Evolutionary conservation across 2,888 invertebrate species (phyloP), one percentile per base, ranked within the genome.

Genomic region (Brachynemurus nebulosus): DNA sequence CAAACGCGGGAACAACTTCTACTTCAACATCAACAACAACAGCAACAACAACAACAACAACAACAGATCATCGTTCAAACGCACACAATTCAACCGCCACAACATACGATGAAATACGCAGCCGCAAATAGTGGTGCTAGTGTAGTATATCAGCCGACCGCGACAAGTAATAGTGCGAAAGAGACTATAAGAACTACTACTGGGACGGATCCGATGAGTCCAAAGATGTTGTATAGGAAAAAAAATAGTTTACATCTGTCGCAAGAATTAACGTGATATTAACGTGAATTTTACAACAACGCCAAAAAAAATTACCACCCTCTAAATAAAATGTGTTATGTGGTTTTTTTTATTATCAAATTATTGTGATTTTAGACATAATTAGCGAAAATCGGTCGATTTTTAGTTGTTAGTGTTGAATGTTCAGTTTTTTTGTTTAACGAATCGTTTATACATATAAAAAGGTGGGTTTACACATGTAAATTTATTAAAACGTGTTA

Each of bases 1-100:
- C 58, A 60, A 42, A 55, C 54, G 4, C 53, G 60, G 49, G 61
- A 62, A 48, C 62, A 62, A 48, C 54, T 57, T 43, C 47, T 60
- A 44, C 52, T 56, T 1, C 58, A 57, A 44, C 56, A 58, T 41
- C 60, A 59, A 46, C 27, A 37, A 11, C 25, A 37, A n/a, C 34
- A 34, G 20, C 34, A 34, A 19, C 17, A 34, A 17, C 27, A 16
- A 16, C 23, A 27, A 20, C 34, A 34, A 19, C 17, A 34, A 17
- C 27, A 16, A 16, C 23, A 27, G 25, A 27, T 16, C 4, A 9
- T 27, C 3, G 17, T 17, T n/a, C 23, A 40, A 40, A 18, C 40
- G 11, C 34, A 34, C n/a, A n/a, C n/a, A n/a, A n/a, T n/a, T n/a
- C 33, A 33, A 33, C 33, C n/a, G 9, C 33, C n/a, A 33, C 33